Base-by-base conservation (phyloP, 2,113 vertebrate genomes). In the Menidia beryllina region DNA sequence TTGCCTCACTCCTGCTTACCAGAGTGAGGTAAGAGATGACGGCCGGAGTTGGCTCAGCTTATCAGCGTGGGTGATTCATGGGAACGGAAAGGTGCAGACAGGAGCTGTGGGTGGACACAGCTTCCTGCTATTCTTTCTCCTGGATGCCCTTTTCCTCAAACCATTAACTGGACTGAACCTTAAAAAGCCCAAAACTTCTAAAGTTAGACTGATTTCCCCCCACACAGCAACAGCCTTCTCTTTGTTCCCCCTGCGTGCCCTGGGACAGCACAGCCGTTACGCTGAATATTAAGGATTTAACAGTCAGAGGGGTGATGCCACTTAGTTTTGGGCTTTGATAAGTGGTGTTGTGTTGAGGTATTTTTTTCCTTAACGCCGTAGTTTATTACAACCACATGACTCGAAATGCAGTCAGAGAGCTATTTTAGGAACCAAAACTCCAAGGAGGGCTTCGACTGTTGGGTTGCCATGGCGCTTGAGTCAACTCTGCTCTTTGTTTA, bases 101-200 rank as follows among this genome's bases (percentile, higher is more conserved):
- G 61, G 78, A 74, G 67, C n/a, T 17, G 66, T 78, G 90, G 86
- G 88, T 49, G 88, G 82, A 85, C 75, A 3, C 39, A 20, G 52
- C 80, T 92, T 94, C 92, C 92, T 91, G 78, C 84, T 27, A 90
- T 94, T 93, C 88, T 88, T 82, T 75, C 64, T 51, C 34, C 13
- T 60, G 48, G 60, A 77, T 79, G 74, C 79, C 54, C 66, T 79
- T 77, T 91, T 87, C 86, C 86, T 87, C 66, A 74, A 85, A 82
- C 83, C 78, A 86, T 86, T 84, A 82, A 79, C 69, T 14, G 9
- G 8, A 64, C 65, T 20, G 58, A 65, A 79, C 80, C 75, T 75
- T 34, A 41, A 41, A 77, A 59, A 60, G 47, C 3, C 7, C 9
- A 27, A 30, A 51, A 62, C 48, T 62, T 57, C 24, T 71, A 57